phyloP scores from a whole-genome alignment of 2,113 vertebrate species.

The Myiopsitta monachus region DNA sequence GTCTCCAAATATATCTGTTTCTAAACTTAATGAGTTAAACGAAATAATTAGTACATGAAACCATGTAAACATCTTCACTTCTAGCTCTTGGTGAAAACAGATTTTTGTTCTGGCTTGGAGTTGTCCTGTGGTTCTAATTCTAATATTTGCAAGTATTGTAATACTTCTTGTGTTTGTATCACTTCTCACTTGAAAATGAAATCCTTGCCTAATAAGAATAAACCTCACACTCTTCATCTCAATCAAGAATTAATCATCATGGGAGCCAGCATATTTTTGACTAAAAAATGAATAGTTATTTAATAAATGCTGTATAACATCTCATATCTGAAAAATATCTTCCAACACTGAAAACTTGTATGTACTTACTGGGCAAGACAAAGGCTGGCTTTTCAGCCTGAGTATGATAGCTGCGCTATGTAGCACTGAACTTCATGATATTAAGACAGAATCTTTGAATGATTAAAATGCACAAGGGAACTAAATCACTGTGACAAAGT shows the following conservation, averaged over 20 bases:
- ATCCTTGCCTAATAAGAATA: background rate
- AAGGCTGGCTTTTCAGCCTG: background rate
- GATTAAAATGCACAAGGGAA: background rate
- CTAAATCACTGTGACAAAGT: background rate
- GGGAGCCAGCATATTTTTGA: background rate
- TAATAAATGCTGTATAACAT: background rate
- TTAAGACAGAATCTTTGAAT: background rate
- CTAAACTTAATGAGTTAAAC: background rate
- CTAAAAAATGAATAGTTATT: background rate
- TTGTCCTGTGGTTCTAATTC: background rate
- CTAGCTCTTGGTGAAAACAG: background rate
- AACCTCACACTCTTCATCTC: background rate
- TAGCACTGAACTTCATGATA: background rate
- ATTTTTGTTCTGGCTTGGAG: background rate
- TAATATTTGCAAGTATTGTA: background rate
- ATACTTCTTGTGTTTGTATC: background rate
- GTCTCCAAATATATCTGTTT: background rate
- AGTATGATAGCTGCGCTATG: background rate
- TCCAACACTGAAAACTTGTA: background rate
- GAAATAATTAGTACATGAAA: background rate
- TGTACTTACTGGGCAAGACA: background rate
- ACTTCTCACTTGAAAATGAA: background rate
- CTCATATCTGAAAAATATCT: background rate
- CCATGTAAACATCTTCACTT: background rate
- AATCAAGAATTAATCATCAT: background rate